Percentiles rank a stretch among this genome's conserved stretches.
Evolutionary conservation across 1,140 invertebrate species (phyloP).

Genomic region (Magallana ariakensis): DNA sequence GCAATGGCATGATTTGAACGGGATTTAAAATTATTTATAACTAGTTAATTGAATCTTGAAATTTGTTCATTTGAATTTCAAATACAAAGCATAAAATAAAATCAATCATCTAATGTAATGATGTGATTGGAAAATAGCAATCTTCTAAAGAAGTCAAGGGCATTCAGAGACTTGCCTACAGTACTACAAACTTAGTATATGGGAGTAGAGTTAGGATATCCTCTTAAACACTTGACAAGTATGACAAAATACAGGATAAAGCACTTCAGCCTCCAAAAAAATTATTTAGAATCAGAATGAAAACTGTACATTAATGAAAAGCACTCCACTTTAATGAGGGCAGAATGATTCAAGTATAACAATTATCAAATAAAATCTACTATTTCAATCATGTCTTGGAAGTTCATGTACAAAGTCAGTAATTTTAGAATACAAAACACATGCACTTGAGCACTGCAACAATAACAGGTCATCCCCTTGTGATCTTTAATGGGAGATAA

Average conservation of each 20-base stretch:
- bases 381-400: conserved; percentile 30
- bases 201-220: background rate
- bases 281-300: background rate
- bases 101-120: no score
- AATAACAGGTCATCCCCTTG: background rate
- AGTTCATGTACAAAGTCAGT: background rate
- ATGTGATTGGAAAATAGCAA: no score
- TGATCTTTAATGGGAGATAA: background rate
- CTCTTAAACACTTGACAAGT: conserved; percentile 15
- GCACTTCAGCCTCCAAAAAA: background rate
- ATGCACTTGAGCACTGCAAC: background rate
- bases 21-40: no score
- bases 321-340: conserved; percentile 33
- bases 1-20: no score
- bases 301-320: conserved; percentile 1
- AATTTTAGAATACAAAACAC: background rate
- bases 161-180: background rate
- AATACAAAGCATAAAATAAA: no score
- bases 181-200: background rate
- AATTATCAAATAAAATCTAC: conserved; percentile 15
- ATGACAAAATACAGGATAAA: conserved; percentile 37
- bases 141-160: no score
- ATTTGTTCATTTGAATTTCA: no score
- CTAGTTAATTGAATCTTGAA: no score
- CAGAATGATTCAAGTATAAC: conserved; percentile 26